Base-by-base conservation (phyloP, 2,113 vertebrate species). In the Percopsis transmontana region DNA sequence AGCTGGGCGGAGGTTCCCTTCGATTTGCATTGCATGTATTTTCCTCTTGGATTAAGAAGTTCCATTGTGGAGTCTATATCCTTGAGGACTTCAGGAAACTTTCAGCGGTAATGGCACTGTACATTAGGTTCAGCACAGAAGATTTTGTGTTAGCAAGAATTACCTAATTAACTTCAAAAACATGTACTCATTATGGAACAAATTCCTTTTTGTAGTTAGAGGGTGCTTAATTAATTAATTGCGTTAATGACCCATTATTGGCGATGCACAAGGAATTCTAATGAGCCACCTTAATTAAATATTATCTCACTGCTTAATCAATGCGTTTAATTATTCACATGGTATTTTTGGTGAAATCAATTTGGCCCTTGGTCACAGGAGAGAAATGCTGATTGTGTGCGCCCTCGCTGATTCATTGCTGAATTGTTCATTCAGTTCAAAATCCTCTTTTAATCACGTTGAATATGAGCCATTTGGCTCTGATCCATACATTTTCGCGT, bases 301-400 rank as follows among this genome's bases (percentile, higher is more conserved):
- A 93, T 92, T 92, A 92, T 92, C 91, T 91, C 87, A 89, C 84
- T 88, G 90, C 89, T 92, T 92, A 91, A 93, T 92, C 91, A 88
- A 89, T 91, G 87, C 54, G 41, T 90, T 90, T 90, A 92, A 92
- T 93, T 91, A 92, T 91, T 91, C 90, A 91, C 85, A 84, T 89
- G 83, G 88, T 89, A 89, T 91, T 91, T 92, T 91, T 85, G 16
- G 68, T 60, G 70, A 83, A 88, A 91, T 91, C 87, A 85, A 85
- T 90, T 89, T 88, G 72, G 68, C 65, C 66, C 59, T 33, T 63
- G 79, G 84, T 84, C 59, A 52, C 71, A 48, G 77, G 58, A 72
- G 77, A 60, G 63, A 87, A 90, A 85, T 67, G 74, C 81, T 81
- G 85, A 87, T 86, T 77, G 77, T 65, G 82, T 80, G 67, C 56